Evolutionary conservation across 2,113 vertebrate species (phyloP).

Genomic region (Thryonomys swinderianus): DNA sequence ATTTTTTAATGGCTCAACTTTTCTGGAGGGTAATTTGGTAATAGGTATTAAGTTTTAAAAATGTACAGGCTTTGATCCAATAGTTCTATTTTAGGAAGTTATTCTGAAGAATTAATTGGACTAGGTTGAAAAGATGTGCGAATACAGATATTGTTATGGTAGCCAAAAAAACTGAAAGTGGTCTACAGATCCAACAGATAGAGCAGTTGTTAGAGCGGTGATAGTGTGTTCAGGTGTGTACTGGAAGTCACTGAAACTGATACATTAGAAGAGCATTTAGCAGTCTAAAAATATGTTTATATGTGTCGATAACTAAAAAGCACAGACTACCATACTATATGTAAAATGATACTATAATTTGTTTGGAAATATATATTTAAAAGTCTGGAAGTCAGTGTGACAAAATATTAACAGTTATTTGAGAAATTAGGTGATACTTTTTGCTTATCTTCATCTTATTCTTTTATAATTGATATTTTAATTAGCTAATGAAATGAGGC

Average conservation of each 20-base stretch:
- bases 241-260: neutral
- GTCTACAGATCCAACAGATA: neutral
- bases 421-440: neutral
- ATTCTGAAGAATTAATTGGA: neutral
- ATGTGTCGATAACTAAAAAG: constrained; percentile 15
- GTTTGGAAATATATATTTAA: neutral
- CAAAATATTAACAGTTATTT: constrained; percentile 7
- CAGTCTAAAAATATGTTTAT: neutral
- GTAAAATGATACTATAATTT: constrained; percentile 37
- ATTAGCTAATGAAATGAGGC: neutral
- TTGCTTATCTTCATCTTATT: neutral
- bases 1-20: neutral
- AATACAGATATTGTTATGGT: neutral
- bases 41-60: constrained; percentile 1
- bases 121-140: neutral
- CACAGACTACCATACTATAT: neutral
- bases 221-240: neutral
- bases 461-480: neutral
- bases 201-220: neutral
- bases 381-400: neutral
- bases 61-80: neutral
- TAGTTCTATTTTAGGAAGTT: neutral
- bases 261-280: neutral
- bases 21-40: neutral
- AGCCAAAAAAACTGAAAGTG: neutral